Conservation (phyloP, 1,140 invertebrate genomes). For the Eupeodes corollae region DNA sequence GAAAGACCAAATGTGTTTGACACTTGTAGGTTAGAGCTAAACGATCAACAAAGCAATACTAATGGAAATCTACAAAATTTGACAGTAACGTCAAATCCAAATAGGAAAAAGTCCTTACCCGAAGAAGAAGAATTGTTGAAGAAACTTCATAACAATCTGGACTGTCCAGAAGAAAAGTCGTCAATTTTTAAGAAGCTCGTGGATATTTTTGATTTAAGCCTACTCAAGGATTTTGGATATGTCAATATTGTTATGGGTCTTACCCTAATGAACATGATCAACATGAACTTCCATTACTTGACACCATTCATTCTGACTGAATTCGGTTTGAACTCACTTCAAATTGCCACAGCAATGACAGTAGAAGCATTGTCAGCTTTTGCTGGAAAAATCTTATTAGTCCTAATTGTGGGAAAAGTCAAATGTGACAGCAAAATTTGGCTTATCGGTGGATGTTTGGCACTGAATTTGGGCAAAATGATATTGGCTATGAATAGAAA, state of each 20-base stretch:
- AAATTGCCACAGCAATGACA: constrained; percentile 51
- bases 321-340: constrained; percentile 40
- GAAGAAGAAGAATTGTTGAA: no score
- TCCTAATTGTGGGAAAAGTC: constrained; percentile 48
- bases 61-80: no score
- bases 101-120: no score
- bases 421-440: constrained; percentile 51
- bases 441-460: constrained; percentile 51
- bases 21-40: no score
- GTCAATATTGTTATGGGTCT: constrained; percentile 56
- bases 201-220: constrained; percentile 56
- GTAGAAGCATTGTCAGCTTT: constrained; percentile 47
- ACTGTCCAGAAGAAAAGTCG: no score
- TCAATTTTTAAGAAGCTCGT: constrained; percentile 36
- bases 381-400: constrained; percentile 46
- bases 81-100: no score
- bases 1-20: no score
- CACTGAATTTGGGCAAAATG: constrained; percentile 50
- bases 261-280: constrained; percentile 53
- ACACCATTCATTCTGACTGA: constrained; percentile 55
- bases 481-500: constrained; percentile 40
- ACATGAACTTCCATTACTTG: constrained; percentile 56
- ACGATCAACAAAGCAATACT: no score
- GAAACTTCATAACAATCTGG: no score
- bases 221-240: constrained; percentile 52